Evolutionary conservation across 2,888 invertebrate genomes (phyloP).

Genomic region (Hypolimnas misippus): DNA sequence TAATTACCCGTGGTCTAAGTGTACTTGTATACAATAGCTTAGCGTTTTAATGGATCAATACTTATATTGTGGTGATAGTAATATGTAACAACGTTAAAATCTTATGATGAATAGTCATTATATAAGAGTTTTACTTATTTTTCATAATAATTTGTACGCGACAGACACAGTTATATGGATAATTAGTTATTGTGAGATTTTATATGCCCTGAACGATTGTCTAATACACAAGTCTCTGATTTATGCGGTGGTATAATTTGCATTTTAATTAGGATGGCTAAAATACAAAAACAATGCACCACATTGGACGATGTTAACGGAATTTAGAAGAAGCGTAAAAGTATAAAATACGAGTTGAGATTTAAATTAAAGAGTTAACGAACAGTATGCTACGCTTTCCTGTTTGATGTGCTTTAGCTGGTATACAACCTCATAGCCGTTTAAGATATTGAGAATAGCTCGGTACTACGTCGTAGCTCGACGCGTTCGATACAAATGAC

Average conservation of each 20-base stretch:
- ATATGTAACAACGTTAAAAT: slow-evolving; percentile 39
- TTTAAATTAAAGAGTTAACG: neutral
- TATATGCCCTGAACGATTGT: slow-evolving; percentile 29
- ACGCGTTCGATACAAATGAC: neutral
- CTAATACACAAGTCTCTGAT: slow-evolving; percentile 12
- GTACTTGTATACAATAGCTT: slow-evolving; percentile 33
- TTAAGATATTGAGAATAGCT: neutral
- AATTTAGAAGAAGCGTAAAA: neutral
- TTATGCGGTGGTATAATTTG: slow-evolving; percentile 25
- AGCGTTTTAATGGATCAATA: slow-evolving; percentile 34
- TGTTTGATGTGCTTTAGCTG: slow-evolving; percentile 22
- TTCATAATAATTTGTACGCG: slow-evolving; percentile 40
- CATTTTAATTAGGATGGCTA: neutral
- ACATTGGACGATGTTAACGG: neutral
- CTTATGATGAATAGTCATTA: slow-evolving; percentile 41
- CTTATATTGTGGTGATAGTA: slow-evolving; percentile 40
- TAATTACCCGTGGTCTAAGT: slow-evolving; percentile 20
- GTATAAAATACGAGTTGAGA: neutral
- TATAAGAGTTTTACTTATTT: slow-evolving; percentile 39
- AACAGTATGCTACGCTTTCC: neutral
- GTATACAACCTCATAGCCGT: neutral
- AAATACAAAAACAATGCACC: neutral
- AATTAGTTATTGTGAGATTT: slow-evolving; percentile 21
- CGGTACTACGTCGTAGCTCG: neutral
- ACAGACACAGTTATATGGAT: slow-evolving; percentile 33